Conservation (phyloP, 2,888 invertebrate genomes). For the Esperia sulphurella region DNA sequence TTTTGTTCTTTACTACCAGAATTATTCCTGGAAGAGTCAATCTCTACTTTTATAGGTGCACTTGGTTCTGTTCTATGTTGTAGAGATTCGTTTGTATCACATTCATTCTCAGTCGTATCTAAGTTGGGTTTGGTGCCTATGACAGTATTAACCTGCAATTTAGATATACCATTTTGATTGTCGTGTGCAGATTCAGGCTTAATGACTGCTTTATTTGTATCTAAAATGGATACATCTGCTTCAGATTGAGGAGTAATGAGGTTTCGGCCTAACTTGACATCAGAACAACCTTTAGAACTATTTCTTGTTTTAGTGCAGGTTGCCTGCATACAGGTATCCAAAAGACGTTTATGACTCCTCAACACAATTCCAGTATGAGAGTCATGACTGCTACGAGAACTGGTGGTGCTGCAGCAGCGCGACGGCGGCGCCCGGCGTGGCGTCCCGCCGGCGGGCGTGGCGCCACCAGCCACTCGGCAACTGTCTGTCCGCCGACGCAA, state of each 20-base stretch:
- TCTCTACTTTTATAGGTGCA: conserved; percentile 30
- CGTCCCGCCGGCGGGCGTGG: conserved; percentile 43
- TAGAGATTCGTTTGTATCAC: conserved; percentile 66
- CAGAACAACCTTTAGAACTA: conserved; percentile 39
- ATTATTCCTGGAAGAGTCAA: conserved; percentile 35
- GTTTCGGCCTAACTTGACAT: conserved; percentile 48
- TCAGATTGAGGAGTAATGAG: conserved; percentile 51
- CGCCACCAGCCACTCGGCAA: conserved; percentile 40
- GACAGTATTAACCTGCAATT: conserved; percentile 29
- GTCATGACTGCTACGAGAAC: conserved; percentile 71
- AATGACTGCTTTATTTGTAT: conserved; percentile 36
- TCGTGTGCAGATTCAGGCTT: conserved; percentile 42
- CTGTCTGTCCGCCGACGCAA: conserved; percentile 56
- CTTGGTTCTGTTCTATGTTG: conserved; percentile 37
- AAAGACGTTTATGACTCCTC: conserved; percentile 80
- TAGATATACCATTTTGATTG: conserved; percentile 31
- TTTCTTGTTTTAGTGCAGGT: conserved; percentile 50
- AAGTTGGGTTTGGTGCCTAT: conserved; percentile 37
- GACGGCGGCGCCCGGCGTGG: conserved; percentile 51
- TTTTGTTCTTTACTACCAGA: conserved; percentile 47
- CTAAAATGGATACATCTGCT: conserved; percentile 39
- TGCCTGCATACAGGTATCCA: conserved; percentile 48
- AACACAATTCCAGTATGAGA: conserved; percentile 78
- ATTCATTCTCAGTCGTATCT: conserved; percentile 37
- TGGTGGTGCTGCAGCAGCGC: conserved; percentile 67